phyloP scores from a whole-genome alignment of 1,140 invertebrate species.

The Cephus cinctus region DNA sequence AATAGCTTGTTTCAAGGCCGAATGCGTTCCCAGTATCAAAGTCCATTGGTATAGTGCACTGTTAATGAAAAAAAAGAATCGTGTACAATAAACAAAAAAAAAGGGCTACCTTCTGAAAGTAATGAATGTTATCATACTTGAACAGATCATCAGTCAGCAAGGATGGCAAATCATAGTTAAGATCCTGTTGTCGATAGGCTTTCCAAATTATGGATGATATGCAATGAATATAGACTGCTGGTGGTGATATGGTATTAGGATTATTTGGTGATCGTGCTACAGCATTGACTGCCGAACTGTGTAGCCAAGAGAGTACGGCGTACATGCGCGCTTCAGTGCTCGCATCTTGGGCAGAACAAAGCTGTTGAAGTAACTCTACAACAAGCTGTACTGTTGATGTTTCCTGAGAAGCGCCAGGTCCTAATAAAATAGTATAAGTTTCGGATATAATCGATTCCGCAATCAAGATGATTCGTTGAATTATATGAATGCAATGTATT shows the following conservation, averaged over 20 bases:
- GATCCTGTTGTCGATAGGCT: slow-evolving; percentile 61
- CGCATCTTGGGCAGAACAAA: slow-evolving; percentile 64
- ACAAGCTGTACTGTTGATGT: slow-evolving; percentile 66
- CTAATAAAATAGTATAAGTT: slow-evolving; percentile 20
- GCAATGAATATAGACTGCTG: slow-evolving; percentile 66
- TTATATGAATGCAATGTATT: slow-evolving; percentile 10
- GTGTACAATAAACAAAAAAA: slow-evolving; percentile 3
- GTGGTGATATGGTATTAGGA: slow-evolving; percentile 41
- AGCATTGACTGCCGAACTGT: slow-evolving; percentile 54
- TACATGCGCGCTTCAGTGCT: slow-evolving; percentile 55
- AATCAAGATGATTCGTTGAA: background rate
- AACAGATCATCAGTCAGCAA: slow-evolving; percentile 70
- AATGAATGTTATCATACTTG: slow-evolving; percentile 47
- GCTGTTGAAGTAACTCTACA: slow-evolving; percentile 75
- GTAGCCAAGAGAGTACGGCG: slow-evolving; percentile 65
- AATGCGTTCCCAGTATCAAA: slow-evolving; percentile 62
- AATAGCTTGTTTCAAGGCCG: slow-evolving; percentile 75
- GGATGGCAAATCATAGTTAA: slow-evolving; percentile 63
- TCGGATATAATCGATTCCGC: slow-evolving; percentile 2
- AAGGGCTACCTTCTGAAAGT: background rate
- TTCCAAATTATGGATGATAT: slow-evolving; percentile 82
- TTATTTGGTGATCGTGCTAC: slow-evolving; percentile 26
- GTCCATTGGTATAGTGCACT: slow-evolving; percentile 77
- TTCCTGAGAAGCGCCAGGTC: slow-evolving; percentile 41
- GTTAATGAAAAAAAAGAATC: slow-evolving; percentile 18